Evolutionary conservation across 2,888 invertebrate genomes (phyloP), one percentile per base, ranked within the genome.

Genomic region (Macrophya alboannulata): DNA sequence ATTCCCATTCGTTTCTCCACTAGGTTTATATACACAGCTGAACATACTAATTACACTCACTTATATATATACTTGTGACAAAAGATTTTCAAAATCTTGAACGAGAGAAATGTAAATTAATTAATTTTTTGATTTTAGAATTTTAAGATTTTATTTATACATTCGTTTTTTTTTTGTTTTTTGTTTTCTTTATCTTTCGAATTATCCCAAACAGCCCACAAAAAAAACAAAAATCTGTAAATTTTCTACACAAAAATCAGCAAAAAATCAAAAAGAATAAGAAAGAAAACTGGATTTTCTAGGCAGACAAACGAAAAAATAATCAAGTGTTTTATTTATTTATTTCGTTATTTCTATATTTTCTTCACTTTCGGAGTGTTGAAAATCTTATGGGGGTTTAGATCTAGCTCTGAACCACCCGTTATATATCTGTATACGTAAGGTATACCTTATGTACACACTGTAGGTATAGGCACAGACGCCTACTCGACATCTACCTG

Each of bases 401-500:
- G 31, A 31, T 37, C 62, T 25, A 62, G 6, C 31, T 68, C 37
- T 1, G 17, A 6, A 37, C 10, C 68, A 68, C 68, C 68, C 68
- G 68, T 15, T 68, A 68, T 37, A 37, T 68, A 10, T 8, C 5
- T 37, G 37, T 65, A 17, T n/a, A n/a, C 12, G 31, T 10, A 25
- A 12, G 12, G 31, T 65, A 5, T 55, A 55, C 15, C 17, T n/a
- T 31, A 31, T 31, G 31, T 31, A 31, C 31, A 31, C 31, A 31
- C 31, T 31, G 25, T 62, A 62, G 62, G 65, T 65, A 65, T 68
- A 37, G 15, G 15, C 37, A 68, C 6, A 68, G 37, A 25, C 68
- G 68, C 68, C 68, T 17, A 68, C 68, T 68, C 68, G 25, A 40
- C 62, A n/a, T 68, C 43, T 68, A 68, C 43, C 82, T 82, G 65